Percentiles rank a stretch among this genome's conserved stretches.
Conservation (phyloP, 2,113 vertebrate species). For the Forbesichthys papilliferus region DNA sequence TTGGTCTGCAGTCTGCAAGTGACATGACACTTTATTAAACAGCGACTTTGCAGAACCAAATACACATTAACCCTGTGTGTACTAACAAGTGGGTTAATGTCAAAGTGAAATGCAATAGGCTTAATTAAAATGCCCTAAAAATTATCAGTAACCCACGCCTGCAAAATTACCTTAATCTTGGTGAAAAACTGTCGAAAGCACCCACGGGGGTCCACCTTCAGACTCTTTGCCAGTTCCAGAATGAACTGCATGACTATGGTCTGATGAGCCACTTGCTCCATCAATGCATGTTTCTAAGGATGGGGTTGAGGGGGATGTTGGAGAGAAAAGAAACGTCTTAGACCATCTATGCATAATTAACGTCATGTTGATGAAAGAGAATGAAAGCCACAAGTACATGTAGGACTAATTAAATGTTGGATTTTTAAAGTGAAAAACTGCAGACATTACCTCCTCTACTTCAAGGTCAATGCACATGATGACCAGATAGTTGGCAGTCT, state of each 20-base stretch:
- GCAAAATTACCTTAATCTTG: constrained; percentile 84
- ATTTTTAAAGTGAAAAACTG: neutral
- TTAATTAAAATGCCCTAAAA: neutral
- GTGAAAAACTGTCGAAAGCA: constrained; percentile 94
- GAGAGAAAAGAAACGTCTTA: neutral
- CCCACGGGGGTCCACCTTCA: constrained; percentile 90
- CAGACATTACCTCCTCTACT: constrained; percentile 85
- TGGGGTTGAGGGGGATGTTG: constrained; percentile 8
- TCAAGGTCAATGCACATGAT: constrained; percentile 97
- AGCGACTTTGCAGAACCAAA: no score
- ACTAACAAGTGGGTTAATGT: neutral
- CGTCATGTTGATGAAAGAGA: neutral
- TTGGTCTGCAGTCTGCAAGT: constrained; percentile 84
- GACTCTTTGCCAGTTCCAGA: constrained; percentile 90
- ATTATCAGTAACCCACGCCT: neutral
- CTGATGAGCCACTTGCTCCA: constrained; percentile 97
- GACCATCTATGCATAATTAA: neutral
- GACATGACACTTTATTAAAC: neutral
- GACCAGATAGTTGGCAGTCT: constrained; percentile 93
- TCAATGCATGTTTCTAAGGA: constrained; percentile 86
- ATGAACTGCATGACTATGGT: constrained; percentile 98
- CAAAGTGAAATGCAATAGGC: neutral
- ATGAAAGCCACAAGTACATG: neutral
- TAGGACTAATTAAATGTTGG: no score
- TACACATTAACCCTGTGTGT: no score